These are phyloP conservation scores for Eurytemora carolleeae DNA, from an alignment of 1,140 invertebrate genomes.

Conservation along the genomic window DNA sequence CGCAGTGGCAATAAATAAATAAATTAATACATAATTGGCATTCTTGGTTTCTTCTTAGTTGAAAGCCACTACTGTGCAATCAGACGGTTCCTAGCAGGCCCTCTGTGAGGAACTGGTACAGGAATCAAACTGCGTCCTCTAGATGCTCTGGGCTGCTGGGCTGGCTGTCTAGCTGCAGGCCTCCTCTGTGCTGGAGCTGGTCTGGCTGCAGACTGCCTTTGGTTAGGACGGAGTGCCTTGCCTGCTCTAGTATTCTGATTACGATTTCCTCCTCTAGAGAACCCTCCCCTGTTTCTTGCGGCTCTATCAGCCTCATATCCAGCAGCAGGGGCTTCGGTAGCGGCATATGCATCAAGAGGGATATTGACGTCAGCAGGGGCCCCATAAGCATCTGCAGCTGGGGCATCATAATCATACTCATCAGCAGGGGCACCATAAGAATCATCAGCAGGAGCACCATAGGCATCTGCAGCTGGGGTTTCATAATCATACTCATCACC, in stretches of 20 bases:
- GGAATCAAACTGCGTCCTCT: not conserved
- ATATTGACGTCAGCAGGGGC: too few species aligned
- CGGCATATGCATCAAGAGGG: too few species aligned
- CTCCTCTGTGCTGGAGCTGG: not conserved
- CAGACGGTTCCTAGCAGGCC: not conserved
- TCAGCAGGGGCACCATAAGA: not conserved
- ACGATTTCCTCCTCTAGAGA: not conserved
- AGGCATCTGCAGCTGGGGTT: not conserved
- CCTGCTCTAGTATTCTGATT: not conserved
- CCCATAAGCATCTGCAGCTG: not conserved
- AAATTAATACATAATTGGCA: too few species aligned
- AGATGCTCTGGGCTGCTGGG: not conserved
- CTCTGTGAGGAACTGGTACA: not conserved
- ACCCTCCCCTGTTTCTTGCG: not conserved
- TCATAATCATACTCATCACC: not conserved
- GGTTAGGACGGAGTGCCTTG: not conserved
- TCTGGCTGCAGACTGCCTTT: not conserved
- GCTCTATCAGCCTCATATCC: not conserved
- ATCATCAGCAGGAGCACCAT: not conserved
- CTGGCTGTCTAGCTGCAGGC: not conserved
- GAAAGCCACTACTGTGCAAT: too few species aligned
- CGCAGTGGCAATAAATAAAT: too few species aligned
- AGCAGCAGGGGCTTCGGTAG: not conserved
- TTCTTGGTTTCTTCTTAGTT: conserved; percentile 56
- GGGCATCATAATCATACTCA: not conserved